A percentile compares a stretch with the other conserved stretches of the same genome.
These are phyloP conservation scores for Drosophila lowei DNA, from an alignment of 1,140 invertebrate genomes.

Conservation along the genomic window DNA sequence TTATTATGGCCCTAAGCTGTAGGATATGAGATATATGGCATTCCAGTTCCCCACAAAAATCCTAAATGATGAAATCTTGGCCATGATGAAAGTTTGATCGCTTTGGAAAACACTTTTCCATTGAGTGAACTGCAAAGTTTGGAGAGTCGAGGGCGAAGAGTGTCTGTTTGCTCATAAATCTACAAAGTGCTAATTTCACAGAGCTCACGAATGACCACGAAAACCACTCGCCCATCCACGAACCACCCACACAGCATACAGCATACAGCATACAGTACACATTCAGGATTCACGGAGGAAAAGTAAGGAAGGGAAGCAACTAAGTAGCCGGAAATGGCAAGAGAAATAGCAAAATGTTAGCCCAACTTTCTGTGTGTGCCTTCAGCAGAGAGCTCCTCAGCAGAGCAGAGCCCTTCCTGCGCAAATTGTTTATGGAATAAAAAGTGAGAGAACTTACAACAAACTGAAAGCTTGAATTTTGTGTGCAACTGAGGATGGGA, in stretches of 20 bases:
- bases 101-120: conserved; percentile 32
- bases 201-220: conserved; percentile 10
- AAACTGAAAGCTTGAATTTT: conserved; percentile 52
- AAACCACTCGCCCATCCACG: conserved; percentile 15
- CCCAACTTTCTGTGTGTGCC: conserved; percentile 36
- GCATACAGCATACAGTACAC: conserved; percentile 11
- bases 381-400: conserved; percentile 55
- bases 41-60: conserved; percentile 16
- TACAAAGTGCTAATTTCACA: conserved; percentile 65
- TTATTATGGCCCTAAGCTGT: conserved; percentile 37
- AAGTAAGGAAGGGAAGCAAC: conserved; percentile 25
- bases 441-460: conserved; percentile 21
- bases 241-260: conserved; percentile 7
- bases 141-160: neutral
- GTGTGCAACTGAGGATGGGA: conserved; percentile 3
- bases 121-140: neutral
- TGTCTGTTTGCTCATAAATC: conserved; percentile 53
- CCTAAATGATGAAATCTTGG: conserved; percentile 43
- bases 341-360: conserved; percentile 61
- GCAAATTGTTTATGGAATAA: conserved; percentile 56
- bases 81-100: conserved; percentile 40
- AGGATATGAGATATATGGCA: conserved; percentile 3
- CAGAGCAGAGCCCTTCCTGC: conserved; percentile 25
- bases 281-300: conserved; percentile 1
- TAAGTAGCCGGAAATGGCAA: conserved; percentile 66